A percentile compares a stretch with the other conserved stretches of the same genome.
Conservation (phyloP, 2,888 invertebrate genomes). For the Spodoptera littoralis region DNA sequence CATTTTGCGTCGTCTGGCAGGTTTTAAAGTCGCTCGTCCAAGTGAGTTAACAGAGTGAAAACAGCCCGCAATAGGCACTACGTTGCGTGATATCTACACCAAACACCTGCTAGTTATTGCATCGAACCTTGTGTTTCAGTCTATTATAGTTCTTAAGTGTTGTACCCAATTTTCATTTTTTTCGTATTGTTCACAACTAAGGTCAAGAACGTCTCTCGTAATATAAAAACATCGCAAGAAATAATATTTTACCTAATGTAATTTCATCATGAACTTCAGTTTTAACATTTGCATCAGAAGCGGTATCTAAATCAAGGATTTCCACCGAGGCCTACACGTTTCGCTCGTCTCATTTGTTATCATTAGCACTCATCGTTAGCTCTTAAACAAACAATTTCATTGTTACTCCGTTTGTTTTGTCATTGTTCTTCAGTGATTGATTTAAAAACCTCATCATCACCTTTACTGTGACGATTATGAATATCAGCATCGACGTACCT, state of each 20-base stretch:
- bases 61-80: slow-evolving; percentile 68
- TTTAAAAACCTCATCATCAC: slow-evolving; percentile 65
- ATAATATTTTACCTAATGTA: slow-evolving; percentile 38
- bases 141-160: slow-evolving; percentile 68
- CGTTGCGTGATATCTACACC: slow-evolving; percentile 78
- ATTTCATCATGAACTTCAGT: slow-evolving; percentile 62
- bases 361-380: slow-evolving; percentile 76
- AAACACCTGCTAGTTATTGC: slow-evolving; percentile 77
- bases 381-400: slow-evolving; percentile 79
- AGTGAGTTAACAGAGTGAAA: slow-evolving; percentile 79
- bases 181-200: slow-evolving; percentile 70
- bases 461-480: slow-evolving; percentile 45
- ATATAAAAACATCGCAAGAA: slow-evolving; percentile 64
- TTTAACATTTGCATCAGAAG: slow-evolving; percentile 58
- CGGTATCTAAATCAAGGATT: slow-evolving; percentile 66
- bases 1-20: slow-evolving; percentile 75
- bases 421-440: slow-evolving; percentile 68
- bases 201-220: slow-evolving; percentile 74
- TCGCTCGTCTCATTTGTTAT: slow-evolving; percentile 74
- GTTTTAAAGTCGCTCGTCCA: slow-evolving; percentile 74
- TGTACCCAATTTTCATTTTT: slow-evolving; percentile 66
- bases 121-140: slow-evolving; percentile 73
- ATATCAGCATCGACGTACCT: slow-evolving; percentile 77
- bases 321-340: slow-evolving; percentile 59
- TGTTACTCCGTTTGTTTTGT: slow-evolving; percentile 70